Percentiles rank a stretch among this genome's conserved stretches.
Evolutionary conservation across 2,797 vertebrate genomes (phyloP).

Genomic region (Bradypodion pumilum): DNA sequence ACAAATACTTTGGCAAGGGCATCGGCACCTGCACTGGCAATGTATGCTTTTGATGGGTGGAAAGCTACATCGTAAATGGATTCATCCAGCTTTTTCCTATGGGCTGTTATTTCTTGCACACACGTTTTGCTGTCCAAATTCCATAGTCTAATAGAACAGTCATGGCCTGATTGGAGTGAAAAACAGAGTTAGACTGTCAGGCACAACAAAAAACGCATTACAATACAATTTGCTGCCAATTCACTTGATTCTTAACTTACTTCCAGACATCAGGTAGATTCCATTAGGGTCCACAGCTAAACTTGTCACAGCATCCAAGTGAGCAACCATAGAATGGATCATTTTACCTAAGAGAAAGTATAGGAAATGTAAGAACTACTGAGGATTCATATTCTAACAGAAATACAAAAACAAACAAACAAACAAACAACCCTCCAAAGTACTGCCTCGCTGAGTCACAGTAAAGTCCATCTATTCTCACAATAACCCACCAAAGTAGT

Average conservation of each 20-base stretch:
- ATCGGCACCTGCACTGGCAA: constrained; percentile 96
- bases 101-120: constrained; percentile 98
- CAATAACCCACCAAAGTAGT: not conserved
- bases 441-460: not conserved
- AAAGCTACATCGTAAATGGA: constrained; percentile 99
- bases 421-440: not conserved
- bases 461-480: not conserved
- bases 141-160: constrained; percentile 98
- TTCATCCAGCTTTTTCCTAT: constrained; percentile 98
- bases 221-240: constrained; percentile 11
- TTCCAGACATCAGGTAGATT: constrained; percentile 99
- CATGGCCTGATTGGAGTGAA: constrained; percentile 85
- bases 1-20: constrained; percentile 98
- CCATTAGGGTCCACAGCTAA: constrained; percentile 98
- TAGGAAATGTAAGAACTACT: constrained; percentile 32
- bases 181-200: constrained; percentile 41
- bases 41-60: constrained; percentile 98
- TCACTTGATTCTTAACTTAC: constrained; percentile 76
- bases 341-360: constrained; percentile 86
- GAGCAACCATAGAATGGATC: constrained; percentile 98
- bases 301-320: constrained; percentile 97
- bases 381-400: not conserved
- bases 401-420: too few relatives aligned
- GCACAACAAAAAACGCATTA: constrained; percentile 27
- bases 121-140: constrained; percentile 99